Evolutionary conservation across 2,797 vertebrate genomes (phyloP).

Genomic region (Lemur catta): DNA sequence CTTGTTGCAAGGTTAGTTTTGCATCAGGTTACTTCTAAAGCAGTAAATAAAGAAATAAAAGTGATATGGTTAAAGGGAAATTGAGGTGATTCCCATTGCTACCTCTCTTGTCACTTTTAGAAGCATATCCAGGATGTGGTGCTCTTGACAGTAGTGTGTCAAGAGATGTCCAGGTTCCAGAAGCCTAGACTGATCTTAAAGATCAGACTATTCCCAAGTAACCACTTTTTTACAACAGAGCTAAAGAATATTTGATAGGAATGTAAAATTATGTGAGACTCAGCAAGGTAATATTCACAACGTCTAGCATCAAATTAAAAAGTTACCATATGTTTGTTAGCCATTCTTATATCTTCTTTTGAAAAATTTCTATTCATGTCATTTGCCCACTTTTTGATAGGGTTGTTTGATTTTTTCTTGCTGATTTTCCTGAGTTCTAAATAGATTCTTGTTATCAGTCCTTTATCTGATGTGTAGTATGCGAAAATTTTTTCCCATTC

Average conservation of each 20-base stretch:
- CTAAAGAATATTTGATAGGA: background rate
- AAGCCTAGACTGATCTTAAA: background rate
- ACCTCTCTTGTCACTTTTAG: background rate
- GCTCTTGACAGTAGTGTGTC: background rate
- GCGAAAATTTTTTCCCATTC: too few species aligned
- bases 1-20: background rate
- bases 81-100: background rate
- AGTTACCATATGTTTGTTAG: too few species aligned
- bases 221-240: background rate
- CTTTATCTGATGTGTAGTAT: too few species aligned
- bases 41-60: background rate
- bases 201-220: background rate
- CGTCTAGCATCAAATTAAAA: background rate
- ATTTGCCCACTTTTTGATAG: too few species aligned
- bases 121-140: background rate
- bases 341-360: too few species aligned
- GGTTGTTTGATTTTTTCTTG: too few species aligned
- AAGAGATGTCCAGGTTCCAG: background rate
- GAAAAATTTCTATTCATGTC: too few species aligned
- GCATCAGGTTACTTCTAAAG: background rate
- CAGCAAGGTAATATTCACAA: background rate
- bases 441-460: too few species aligned
- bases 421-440: too few species aligned
- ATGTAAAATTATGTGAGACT: background rate
- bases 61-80: background rate